Conservation (phyloP, 37 sponge, comb jelly and placozoan genomes). For the Dysidea cf. avara region DNA sequence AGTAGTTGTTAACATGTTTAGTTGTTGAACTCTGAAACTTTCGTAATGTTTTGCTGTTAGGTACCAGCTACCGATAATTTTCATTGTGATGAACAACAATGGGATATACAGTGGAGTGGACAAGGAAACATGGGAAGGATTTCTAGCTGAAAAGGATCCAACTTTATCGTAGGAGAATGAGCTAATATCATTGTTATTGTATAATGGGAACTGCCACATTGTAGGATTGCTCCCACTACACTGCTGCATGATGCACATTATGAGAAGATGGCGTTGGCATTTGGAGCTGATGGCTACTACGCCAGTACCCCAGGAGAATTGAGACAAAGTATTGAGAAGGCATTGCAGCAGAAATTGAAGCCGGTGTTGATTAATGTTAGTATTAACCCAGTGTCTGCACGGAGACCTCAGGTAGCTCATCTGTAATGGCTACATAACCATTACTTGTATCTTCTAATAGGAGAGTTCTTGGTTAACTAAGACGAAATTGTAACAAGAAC, state of each 20-base stretch:
- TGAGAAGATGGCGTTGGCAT: slow-evolving; percentile 68
- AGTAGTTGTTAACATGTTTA: no score
- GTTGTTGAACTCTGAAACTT: no score
- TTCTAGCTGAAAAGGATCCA: slow-evolving; percentile 13
- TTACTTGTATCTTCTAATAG: no score
- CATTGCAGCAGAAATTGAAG: slow-evolving; percentile 4
- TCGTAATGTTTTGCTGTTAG: no score
- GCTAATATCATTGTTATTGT: not conserved
- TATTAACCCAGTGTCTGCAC: slow-evolving; percentile 55
- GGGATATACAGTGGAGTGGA: slow-evolving; percentile 82
- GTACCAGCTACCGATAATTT: slow-evolving; percentile 84
- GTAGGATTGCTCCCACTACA: slow-evolving; percentile 76
- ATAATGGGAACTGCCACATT: not conserved
- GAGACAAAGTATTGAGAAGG: not conserved
- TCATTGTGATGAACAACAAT: slow-evolving; percentile 91
- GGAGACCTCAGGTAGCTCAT: slow-evolving; percentile 72
- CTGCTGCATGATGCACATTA: slow-evolving; percentile 56
- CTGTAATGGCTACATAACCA: no score
- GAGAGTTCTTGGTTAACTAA: not conserved
- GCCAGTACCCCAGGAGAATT: slow-evolving; percentile 57
- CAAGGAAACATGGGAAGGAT: slow-evolving; percentile 40
- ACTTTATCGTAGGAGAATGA: slow-evolving; percentile 3
- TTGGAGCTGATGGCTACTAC: slow-evolving; percentile 63
- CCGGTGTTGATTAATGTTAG: slow-evolving; percentile 77
- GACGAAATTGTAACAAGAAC: not conserved